Conservation (phyloP, 2,113 vertebrate species). For the Calidris pygmaea region DNA sequence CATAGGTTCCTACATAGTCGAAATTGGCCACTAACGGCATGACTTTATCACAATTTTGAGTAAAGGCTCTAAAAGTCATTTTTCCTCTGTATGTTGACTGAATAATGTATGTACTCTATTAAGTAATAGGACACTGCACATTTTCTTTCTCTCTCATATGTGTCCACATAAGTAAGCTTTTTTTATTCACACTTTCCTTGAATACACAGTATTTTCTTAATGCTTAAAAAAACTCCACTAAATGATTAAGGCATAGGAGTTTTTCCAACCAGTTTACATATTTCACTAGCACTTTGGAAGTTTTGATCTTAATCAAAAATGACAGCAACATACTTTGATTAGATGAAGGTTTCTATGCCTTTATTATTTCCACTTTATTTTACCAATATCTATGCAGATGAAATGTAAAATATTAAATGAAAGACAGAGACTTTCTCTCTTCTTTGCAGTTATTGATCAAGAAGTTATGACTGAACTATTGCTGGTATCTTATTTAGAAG, state of each 20-base stretch:
- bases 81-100: not conserved
- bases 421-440: not conserved
- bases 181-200: not conserved
- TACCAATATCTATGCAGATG: slow-evolving; percentile 57
- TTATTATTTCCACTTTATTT: slow-evolving; percentile 60
- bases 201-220: not conserved
- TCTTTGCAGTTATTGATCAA: slow-evolving; percentile 59
- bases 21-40: not conserved
- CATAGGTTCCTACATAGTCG: not conserved
- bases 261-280: not conserved
- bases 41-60: not conserved
- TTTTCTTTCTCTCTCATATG: not conserved
- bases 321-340: slow-evolving; percentile 33
- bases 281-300: slow-evolving; percentile 28
- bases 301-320: slow-evolving; percentile 47
- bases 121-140: not conserved
- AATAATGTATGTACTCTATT: not conserved
- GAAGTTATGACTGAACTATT: slow-evolving; percentile 51
- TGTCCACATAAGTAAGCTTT: not conserved
- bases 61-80: not conserved
- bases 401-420: slow-evolving; percentile 63
- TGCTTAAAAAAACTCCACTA: not conserved
- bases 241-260: not conserved
- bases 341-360: not conserved
- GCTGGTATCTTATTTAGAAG: slow-evolving; percentile 46